phyloP scores from a whole-genome alignment of 1,140 invertebrate species.

The Trichomalopsis sarcophagae region DNA sequence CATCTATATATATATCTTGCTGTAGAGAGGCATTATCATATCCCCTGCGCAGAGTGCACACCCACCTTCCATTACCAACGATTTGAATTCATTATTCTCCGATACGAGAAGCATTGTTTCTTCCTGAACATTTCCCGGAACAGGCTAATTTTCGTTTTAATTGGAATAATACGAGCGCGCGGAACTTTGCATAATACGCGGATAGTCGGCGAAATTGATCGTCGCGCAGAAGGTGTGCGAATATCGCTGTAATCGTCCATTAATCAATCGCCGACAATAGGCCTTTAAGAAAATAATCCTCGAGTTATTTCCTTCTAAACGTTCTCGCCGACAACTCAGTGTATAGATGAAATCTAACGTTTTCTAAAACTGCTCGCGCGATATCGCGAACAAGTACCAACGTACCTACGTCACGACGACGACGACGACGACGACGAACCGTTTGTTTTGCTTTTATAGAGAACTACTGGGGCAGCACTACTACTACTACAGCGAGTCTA shows the following conservation, averaged over 20 bases:
- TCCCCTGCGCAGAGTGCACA: background rate
- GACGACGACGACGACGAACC: background rate
- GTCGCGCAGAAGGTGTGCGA: too few species aligned
- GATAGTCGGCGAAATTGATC: too few species aligned
- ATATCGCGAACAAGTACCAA: too few species aligned
- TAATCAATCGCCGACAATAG: too few species aligned
- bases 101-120: background rate
- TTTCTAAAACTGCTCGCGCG: too few species aligned
- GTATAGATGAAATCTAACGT: too few species aligned
- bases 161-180: background rate
- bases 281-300: too few species aligned
- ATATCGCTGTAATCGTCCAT: too few species aligned
- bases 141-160: background rate
- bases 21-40: background rate
- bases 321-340: too few species aligned
- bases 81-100: background rate
- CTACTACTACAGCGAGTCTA: too few species aligned
- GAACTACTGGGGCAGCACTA: background rate
- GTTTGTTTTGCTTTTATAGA: slow-evolving; percentile 14
- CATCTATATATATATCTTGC: too few species aligned
- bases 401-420: background rate
- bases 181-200: background rate
- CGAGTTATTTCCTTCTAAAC: too few species aligned
- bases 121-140: background rate
- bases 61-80: background rate